Evolutionary conservation across 23 tunicate species (phyloP).

Genomic region (Halocynthia aurantium): DNA sequence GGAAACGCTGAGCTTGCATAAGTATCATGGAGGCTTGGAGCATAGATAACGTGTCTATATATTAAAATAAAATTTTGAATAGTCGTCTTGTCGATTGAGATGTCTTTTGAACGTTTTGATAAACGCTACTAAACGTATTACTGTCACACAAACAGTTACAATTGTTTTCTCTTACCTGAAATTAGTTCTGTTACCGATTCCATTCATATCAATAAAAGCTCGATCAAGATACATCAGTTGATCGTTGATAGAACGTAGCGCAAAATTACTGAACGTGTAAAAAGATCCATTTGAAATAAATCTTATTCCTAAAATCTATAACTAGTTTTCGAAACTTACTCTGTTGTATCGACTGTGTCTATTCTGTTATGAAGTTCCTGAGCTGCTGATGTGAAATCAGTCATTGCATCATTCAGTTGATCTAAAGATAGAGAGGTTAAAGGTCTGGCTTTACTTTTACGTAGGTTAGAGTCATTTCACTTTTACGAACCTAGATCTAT

Average conservation of each 20-base stretch:
- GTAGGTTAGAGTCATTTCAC: not conserved
- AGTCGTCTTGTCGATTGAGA: too few relatives aligned
- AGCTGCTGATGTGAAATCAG: slow-evolving; percentile 15
- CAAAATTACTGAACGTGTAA: slow-evolving; percentile 16
- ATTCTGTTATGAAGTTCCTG: slow-evolving; percentile 18
- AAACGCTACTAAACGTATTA: not conserved
- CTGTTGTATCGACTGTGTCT: slow-evolving; percentile 14
- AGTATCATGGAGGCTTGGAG: slow-evolving; percentile 64
- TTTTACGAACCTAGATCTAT: slow-evolving; percentile 36
- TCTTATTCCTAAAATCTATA: not conserved
- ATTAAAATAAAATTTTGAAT: not conserved
- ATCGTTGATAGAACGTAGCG: slow-evolving; percentile 43
- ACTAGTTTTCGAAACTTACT: slow-evolving; percentile 11
- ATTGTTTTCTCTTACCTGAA: slow-evolving; percentile 40
- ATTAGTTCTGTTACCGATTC: slow-evolving; percentile 38
- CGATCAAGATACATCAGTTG: slow-evolving; percentile 78
- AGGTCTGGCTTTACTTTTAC: not conserved
- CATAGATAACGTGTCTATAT: slow-evolving; percentile 60
- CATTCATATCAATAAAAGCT: slow-evolving; percentile 70
- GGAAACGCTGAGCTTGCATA: slow-evolving; percentile 71
- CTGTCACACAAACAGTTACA: not conserved
- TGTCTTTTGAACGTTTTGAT: too few relatives aligned
- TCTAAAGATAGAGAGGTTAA: not conserved
- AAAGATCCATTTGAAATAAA: too few relatives aligned
- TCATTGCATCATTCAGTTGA: slow-evolving; percentile 15